Conservation (phyloP, 1,140 invertebrate species). For the Drosophila cardini region DNA sequence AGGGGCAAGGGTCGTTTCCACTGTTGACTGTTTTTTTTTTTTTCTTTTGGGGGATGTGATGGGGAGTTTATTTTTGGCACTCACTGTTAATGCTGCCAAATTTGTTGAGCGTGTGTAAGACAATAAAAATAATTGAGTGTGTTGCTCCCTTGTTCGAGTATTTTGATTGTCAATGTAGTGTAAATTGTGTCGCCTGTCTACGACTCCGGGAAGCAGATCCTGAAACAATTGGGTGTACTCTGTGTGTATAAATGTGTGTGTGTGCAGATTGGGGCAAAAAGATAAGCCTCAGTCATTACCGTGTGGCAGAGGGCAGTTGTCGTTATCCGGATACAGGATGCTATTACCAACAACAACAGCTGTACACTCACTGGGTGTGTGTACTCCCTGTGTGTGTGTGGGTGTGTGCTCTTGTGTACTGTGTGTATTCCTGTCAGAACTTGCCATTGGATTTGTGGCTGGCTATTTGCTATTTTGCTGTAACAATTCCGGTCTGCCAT, state of each 20-base stretch:
- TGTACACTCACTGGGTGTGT: not conserved
- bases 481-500: slow-evolving; percentile 27
- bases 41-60: not conserved
- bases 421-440: slow-evolving; percentile 17
- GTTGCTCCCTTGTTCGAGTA: slow-evolving; percentile 42
- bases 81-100: slow-evolving; percentile 66
- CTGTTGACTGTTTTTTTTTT: not conserved
- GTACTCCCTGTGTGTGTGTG: not conserved
- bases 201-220: not conserved
- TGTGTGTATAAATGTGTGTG: slow-evolving; percentile 38
- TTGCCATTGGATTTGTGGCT: slow-evolving; percentile 17
- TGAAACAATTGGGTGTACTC: slow-evolving; percentile 54
- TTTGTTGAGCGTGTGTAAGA: slow-evolving; percentile 77
- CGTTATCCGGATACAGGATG: slow-evolving; percentile 26
- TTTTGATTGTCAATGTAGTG: slow-evolving; percentile 76
- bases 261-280: slow-evolving; percentile 62
- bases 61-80: slow-evolving; percentile 3
- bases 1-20: not conserved
- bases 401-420: not conserved
- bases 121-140: slow-evolving; percentile 82
- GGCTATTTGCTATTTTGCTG: slow-evolving; percentile 33
- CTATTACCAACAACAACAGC: not conserved
- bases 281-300: slow-evolving; percentile 78
- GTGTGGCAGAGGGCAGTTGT: slow-evolving; percentile 40
- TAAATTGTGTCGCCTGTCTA: slow-evolving; percentile 70